Base-by-base conservation (phyloP, 2,113 vertebrate genomes). In the Pogonocichla stellata region DNA sequence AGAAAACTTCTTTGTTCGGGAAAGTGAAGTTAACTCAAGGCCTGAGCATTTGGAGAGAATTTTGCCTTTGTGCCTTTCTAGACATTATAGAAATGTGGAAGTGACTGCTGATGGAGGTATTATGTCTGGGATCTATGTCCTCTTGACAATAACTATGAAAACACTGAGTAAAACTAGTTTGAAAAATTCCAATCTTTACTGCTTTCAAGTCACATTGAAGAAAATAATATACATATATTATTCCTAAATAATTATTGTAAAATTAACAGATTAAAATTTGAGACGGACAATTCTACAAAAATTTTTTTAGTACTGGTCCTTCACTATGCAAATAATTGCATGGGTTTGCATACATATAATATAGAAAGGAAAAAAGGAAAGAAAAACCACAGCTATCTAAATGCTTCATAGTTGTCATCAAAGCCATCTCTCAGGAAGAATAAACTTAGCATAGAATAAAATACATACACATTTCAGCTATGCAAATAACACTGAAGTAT, bases 331-430 rank as follows among this genome's bases (percentile, higher is more conserved):
- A 90, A 82, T 78, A 69, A 90, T 43, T 71, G 85, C 61, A 40
- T 38, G 31, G 53, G 48, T 97, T 85, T 90, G 89, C 79, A 84
- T 18, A 81, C 17, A 24, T 70, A 40, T 6, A 74, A 57, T 24
- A 93, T 6, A 80, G 66, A 94, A 83, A 93, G 61, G 66, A 75
- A 91, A 86, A 96, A 77, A 48, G 83, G 78, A 96, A 97, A 90
- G 95, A 54, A 93, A 91, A 93, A 5, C 79, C 86, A 83, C 86
- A 86, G 77, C 83, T 72, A 56, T 62, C 60, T 92, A 94, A 95
- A 94, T 73, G 80, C 90, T 96, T 97, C 96, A 97, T 95, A 96
- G 72, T 71, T 87, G 73, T 48, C 96, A 97, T 97, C 95, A 96
- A 97, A 97, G 91, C 57, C 61, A 84, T 79, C 93, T 95, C 89